These are phyloP conservation scores for Clistopyga incitator DNA, from an alignment of 2,888 invertebrate genomes.

Conservation along the genomic window DNA sequence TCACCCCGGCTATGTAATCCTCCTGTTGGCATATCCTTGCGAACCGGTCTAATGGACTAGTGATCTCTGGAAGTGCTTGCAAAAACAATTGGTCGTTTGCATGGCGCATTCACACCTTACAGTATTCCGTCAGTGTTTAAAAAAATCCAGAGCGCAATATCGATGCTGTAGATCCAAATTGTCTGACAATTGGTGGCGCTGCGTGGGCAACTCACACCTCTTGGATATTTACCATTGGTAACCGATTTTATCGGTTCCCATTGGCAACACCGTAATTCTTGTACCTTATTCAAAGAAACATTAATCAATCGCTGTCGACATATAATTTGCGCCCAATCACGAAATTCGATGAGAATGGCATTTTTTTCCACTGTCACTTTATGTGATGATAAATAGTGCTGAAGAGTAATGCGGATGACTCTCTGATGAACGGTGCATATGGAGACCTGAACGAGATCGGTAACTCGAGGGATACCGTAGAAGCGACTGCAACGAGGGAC, in stretches of 20 bases:
- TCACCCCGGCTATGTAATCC: constrained; percentile 53
- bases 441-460: background rate
- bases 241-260: background rate
- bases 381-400: background rate
- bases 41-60: constrained; percentile 49
- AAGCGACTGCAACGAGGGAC: background rate
- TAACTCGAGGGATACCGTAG: constrained; percentile 8
- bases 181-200: background rate
- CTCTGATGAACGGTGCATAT: background rate
- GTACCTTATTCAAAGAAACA: background rate
- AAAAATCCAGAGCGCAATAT: background rate
- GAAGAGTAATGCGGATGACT: constrained; percentile 8
- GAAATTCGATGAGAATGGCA: background rate
- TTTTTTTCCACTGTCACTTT: background rate
- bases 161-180: background rate
- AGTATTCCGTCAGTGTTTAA: background rate
- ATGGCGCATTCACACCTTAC: background rate
- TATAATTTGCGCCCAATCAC: too few species aligned
- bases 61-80: constrained; percentile 43
- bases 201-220: background rate
- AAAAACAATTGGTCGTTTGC: constrained; percentile 33
- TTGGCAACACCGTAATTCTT: background rate
- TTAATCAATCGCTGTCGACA: background rate
- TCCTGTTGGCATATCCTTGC: constrained; percentile 31
- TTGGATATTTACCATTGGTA: background rate